A percentile compares a stretch with the other conserved stretches of the same genome.
Conservation (phyloP, 2,888 invertebrate species). For the Tuberolachnus salignus region DNA sequence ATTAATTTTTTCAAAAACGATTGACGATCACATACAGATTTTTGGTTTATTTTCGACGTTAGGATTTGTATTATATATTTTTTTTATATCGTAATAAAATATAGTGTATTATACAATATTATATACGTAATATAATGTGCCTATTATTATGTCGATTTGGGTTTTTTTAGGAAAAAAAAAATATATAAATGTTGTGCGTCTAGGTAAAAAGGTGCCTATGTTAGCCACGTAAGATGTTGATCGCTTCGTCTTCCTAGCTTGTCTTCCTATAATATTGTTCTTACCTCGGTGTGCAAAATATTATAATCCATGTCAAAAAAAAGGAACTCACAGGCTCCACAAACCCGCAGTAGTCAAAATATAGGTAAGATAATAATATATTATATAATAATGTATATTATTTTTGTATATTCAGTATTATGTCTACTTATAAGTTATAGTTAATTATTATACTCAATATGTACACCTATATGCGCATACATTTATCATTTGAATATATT, state of each 20-base stretch:
- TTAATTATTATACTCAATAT: not conserved
- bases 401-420: not conserved
- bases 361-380: constrained; percentile 44
- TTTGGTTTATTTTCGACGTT: not conserved
- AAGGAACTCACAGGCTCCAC: constrained; percentile 35
- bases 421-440: constrained; percentile 1
- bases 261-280: constrained; percentile 50
- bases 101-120: not conserved
- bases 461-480: not conserved
- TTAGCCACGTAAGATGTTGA: constrained; percentile 37
- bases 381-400: constrained; percentile 10
- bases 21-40: not conserved
- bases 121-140: no score
- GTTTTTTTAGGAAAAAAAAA: constrained; percentile 38
- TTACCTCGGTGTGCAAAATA: constrained; percentile 48
- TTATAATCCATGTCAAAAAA: constrained; percentile 51
- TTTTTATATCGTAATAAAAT: not conserved
- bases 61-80: constrained; percentile 11
- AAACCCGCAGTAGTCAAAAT: constrained; percentile 22
- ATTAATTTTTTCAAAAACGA: constrained; percentile 1
- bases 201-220: constrained; percentile 16
- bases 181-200: constrained; percentile 40
- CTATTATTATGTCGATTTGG: constrained; percentile 16
- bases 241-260: constrained; percentile 51
- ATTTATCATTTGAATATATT: no score